Evolutionary conservation across 2,113 vertebrate genomes (phyloP), one percentile per base, ranked within the genome.

Genomic region (Pelmatolapia mariae): DNA sequence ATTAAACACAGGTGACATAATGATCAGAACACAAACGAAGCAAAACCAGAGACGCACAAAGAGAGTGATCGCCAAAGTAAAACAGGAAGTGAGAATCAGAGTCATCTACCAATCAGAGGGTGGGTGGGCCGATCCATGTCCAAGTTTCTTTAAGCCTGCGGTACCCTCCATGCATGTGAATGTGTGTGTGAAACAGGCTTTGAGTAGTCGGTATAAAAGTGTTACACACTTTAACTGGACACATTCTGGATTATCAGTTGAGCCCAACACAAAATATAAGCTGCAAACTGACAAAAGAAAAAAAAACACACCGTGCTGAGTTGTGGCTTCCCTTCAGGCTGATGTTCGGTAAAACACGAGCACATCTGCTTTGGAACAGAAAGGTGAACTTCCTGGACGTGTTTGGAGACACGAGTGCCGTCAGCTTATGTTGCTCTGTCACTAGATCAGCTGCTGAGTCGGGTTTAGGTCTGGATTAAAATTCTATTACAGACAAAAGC

Each of bases 271-370:
- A 40, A 71, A 71, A 24, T 15, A 40, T 15, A 15, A 68, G 19
- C 36, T 40, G 36, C 7, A 24, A 38, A 40, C 61, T n/a, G 31
- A 66, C 6, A 1, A n/a, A 66, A 11, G 36, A 0, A 40, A 22
- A n/a, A 24, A n/a, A 40, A 68, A 22, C 7, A 22, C 63, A 68
- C 0, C 2, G 7, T 1, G 63, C 33, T 15, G 63, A 0, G n/a
- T 9, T 40, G 12, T 6, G 63, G 8, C 57, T 31, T 61, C 57
- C 15, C 16, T 31, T 61, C 26, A 4, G 56, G 13, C 33, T 22
- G 33, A 36, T 22, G 4, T 66, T 38, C 3, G 18, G 33, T n/a
- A 38, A 38, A 66, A 22, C 43, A 22, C n/a, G 6, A 66, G 19
- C 36, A 71, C 63, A 15, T 0, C 15, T 33, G 57, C 57, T 33